Evolutionary conservation across 2,797 vertebrate species (phyloP).

Genomic region (Gymnoscopelus braueri): DNA sequence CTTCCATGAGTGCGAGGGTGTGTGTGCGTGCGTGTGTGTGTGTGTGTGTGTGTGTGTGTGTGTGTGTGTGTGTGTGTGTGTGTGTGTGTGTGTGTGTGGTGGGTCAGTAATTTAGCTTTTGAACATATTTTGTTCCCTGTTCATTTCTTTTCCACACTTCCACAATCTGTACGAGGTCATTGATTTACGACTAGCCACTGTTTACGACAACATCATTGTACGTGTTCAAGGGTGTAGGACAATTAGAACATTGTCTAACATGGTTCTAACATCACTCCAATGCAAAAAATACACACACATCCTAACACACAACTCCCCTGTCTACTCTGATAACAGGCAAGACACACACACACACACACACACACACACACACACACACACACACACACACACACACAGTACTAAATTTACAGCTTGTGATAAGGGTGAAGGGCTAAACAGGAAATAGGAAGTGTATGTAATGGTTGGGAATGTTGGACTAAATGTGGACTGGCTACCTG

Average conservation of each 20-base stretch:
- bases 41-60: too few relatives aligned
- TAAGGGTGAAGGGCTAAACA: slow-evolving; percentile 54
- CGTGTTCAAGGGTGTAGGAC: too few relatives aligned
- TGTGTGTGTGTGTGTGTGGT: slow-evolving; percentile 23
- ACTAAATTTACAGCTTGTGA: slow-evolving; percentile 52
- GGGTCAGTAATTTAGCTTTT: slow-evolving; percentile 30
- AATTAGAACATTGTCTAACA: too few relatives aligned
- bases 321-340: background rate
- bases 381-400: slow-evolving; percentile 23
- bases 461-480: slow-evolving; percentile 40
- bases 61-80: background rate
- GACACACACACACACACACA: slow-evolving; percentile 25
- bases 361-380: slow-evolving; percentile 19
- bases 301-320: background rate
- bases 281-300: background rate
- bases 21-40: too few relatives aligned
- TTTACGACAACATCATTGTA: too few relatives aligned
- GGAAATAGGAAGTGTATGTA: slow-evolving; percentile 67
- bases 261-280: too few relatives aligned
- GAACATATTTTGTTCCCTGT: too few relatives aligned
- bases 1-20: too few relatives aligned
- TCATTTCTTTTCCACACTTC: too few relatives aligned
- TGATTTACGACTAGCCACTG: too few relatives aligned
- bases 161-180: too few relatives aligned
- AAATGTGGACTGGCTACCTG: slow-evolving; percentile 22